phyloP scores from a whole-genome alignment of 2,888 invertebrate species.

The Geophilus truncorum region DNA sequence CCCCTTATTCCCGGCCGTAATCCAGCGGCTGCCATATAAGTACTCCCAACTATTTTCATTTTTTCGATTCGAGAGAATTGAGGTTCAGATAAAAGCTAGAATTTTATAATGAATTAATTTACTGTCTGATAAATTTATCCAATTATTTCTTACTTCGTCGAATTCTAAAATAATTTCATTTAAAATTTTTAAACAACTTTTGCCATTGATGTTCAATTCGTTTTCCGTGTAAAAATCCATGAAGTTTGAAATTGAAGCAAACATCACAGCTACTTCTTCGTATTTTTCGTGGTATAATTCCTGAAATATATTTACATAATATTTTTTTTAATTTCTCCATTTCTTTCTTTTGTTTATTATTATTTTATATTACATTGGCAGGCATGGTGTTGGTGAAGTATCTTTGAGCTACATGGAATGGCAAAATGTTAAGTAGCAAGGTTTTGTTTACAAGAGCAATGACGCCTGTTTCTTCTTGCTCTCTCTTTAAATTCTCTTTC shows the following conservation, averaged over 20 bases:
- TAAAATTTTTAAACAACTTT: constrained; percentile 65
- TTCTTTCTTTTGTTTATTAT: too few species aligned
- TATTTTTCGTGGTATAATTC: constrained; percentile 85
- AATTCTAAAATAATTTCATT: constrained; percentile 91
- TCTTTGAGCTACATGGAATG: constrained; percentile 71
- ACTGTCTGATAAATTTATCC: neutral
- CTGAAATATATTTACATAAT: too few species aligned
- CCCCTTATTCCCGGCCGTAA: constrained; percentile 67
- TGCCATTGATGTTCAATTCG: constrained; percentile 53
- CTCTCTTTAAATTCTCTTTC: constrained; percentile 69
- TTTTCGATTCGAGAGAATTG: constrained; percentile 74
- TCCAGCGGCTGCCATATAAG: constrained; percentile 96
- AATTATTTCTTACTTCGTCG: constrained; percentile 63
- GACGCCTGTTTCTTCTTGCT: constrained; percentile 79
- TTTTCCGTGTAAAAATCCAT: constrained; percentile 62
- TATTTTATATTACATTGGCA: neutral
- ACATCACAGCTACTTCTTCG: constrained; percentile 88
- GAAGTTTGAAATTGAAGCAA: constrained; percentile 84
- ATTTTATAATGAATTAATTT: neutral
- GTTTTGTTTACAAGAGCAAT: constrained; percentile 82
- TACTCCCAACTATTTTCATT: constrained; percentile 93
- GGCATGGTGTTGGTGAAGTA: constrained; percentile 45
- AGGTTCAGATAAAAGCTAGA: constrained; percentile 54
- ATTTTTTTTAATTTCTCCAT: too few species aligned
- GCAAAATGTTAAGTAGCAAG: constrained; percentile 85